Base-by-base conservation (phyloP, 2,797 vertebrate species). In the Telmatherina bonti region DNA sequence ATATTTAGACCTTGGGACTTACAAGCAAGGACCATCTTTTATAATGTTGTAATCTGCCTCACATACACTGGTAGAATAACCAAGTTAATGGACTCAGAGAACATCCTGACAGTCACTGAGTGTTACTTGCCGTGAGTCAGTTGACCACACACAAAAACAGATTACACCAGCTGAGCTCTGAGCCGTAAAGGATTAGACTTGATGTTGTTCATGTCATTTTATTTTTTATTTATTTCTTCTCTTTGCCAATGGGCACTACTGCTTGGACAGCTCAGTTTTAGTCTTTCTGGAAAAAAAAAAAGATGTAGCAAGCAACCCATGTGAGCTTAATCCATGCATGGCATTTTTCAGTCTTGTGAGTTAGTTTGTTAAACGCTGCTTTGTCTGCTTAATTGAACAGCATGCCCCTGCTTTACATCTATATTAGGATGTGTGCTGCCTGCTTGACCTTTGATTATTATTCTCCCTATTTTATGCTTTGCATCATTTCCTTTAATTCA, bases 361-460 rank as follows among this genome's bases (percentile, higher is more conserved):
- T 53, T 53, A 7, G 13, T 20, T 45, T 45, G 5, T 16, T 29
- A 10, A 53, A 26, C 30, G 4, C 30, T 30, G 31, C 47, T 38
- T 29, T 36, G 22, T 60, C 45, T 52, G 33, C 45, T 69, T 53
- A 22, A 30, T 18, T 51, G 16, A 13, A 20, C 24, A 13, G 9
- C 20, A 11, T n/a, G 15, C 33, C 38, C 27, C 49, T 33, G 49
- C 38, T 74, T 67, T 72, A 57, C 82, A 82, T 67, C 60, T 72
- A 81, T 61, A 68, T 43, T 60, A 60, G n/a, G 56, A 53, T 67
- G 15, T 68, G 59, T 29, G 68, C 52, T 26, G 56, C 43, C 55
- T 63, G 56, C 41, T 66, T 63, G 77, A 88, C 80, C 76, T 88
- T 88, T 82, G 67, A 30, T 67, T 82, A 49, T 78, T 52, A 81